phyloP scores from a whole-genome alignment of 2,113 vertebrate genomes.

The Otus sunia region DNA sequence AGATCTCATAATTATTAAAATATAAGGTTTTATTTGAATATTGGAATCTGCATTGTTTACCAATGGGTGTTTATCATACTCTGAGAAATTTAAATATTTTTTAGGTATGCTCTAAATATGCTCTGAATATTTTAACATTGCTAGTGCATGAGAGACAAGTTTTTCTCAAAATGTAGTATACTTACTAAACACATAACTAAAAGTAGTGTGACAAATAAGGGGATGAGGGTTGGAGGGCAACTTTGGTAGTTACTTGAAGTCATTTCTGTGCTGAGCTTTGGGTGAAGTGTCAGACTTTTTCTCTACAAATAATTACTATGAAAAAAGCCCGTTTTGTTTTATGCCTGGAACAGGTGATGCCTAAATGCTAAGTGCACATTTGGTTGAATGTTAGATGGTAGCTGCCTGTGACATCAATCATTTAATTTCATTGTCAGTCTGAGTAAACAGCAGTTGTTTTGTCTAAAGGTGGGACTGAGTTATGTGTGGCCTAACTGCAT shows the following conservation, averaged over 20 bases:
- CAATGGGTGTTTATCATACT: background rate
- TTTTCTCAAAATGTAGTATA: background rate
- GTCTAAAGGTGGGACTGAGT: slow-evolving; percentile 81
- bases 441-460: slow-evolving; percentile 84
- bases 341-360: slow-evolving; percentile 47
- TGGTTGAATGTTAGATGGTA: slow-evolving; percentile 57
- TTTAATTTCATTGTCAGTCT: slow-evolving; percentile 75
- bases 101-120: background rate
- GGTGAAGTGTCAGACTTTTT: background rate
- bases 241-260: background rate
- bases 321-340: slow-evolving; percentile 36
- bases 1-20: background rate
- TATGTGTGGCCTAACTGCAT: slow-evolving; percentile 77
- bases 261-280: background rate
- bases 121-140: background rate
- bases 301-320: background rate
- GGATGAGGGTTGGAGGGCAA: background rate
- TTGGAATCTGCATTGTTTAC: background rate
- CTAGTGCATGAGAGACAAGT: background rate
- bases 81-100: background rate
- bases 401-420: slow-evolving; percentile 76
- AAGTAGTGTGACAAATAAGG: background rate
- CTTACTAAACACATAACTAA: background rate
- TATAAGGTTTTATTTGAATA: background rate
- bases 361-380: slow-evolving; percentile 48